phyloP scores from a whole-genome alignment of 64 coral and sea anemone species.

The Pachyseris speciosa region DNA sequence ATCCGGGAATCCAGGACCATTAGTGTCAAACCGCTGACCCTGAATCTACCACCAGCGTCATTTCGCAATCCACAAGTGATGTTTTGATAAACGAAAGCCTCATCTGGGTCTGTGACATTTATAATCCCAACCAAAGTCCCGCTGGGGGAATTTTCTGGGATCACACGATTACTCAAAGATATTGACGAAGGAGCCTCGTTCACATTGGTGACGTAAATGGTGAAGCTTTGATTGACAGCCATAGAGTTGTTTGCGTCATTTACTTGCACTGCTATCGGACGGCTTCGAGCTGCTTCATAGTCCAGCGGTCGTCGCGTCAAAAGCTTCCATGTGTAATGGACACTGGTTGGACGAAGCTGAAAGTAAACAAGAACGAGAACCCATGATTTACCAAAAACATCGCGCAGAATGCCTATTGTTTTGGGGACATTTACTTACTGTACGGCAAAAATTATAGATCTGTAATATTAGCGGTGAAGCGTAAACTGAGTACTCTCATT shows the following conservation, averaged over 20 bases:
- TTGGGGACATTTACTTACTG: no score
- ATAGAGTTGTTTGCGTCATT: conserved; percentile 44
- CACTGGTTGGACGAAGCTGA: conserved; percentile 56
- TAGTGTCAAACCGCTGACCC: conserved; percentile 55
- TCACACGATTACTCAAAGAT: conserved; percentile 15
- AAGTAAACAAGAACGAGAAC: neutral
- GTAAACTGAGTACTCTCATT: no score
- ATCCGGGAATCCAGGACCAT: conserved; percentile 53
- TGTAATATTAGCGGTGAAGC: no score
- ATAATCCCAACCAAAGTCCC: conserved; percentile 59
- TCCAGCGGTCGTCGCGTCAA: conserved; percentile 68
- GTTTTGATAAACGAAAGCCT: conserved; percentile 49
- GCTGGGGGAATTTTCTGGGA: conserved; percentile 65
- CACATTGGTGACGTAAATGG: conserved; percentile 79
- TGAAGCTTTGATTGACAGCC: conserved; percentile 75
- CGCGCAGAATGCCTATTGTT: no score
- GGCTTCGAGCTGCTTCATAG: conserved; percentile 61
- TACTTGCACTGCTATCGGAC: conserved; percentile 42
- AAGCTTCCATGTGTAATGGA: conserved; percentile 58
- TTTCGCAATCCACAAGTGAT: conserved; percentile 76
- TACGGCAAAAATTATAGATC: no score
- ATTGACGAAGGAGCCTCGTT: conserved; percentile 81
- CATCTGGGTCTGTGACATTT: conserved; percentile 78
- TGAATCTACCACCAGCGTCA: conserved; percentile 75
- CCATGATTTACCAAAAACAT: no score